Evolutionary conservation across 2,888 invertebrate genomes (phyloP), one percentile per base, ranked within the genome.

Genomic region (Baccha elongata): DNA sequence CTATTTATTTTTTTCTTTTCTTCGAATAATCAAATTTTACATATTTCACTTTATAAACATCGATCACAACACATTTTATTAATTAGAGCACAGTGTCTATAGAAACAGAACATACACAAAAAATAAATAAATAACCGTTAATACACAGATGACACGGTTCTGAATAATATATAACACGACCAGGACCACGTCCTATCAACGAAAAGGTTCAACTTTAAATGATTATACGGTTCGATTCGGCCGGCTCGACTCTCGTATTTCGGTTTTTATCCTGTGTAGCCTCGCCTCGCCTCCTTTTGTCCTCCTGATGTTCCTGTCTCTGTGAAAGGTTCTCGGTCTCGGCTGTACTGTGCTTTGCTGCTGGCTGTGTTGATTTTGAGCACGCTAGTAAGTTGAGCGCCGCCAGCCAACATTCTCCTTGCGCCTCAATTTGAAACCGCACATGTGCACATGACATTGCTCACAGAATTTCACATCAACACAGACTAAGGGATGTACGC

Each of bases 371-470:
- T 53, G 40, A 26, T 60, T 21, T 32, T 23, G 13, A 37, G 53
- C 40, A 37, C 60, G 15, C 29, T 32, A n/a, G n/a, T n/a, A 6
- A 32, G 29, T 17, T 64, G 58, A 80, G 75, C 69, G 62, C 69
- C 69, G 60, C 17, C 64, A 64, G 44, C 37, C 44, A 50, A 75
- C 69, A 69, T 80, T 75, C 42, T 80, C 68, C 68, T 67, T 79
- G 62, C 44, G 62, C 42, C 48, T 69, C 44, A 35, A 53, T 67
- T 76, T 50, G 64, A 65, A 71, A 76, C 71, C 81, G 81, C 76
- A 76, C 81, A 81, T 81, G 81, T 76, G 76, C 81, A 81, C 81
- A n/a, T n/a, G n/a, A n/a, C n/a, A 71, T 32, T 60, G 29, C 29
- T 29, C 29, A 44, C 23, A 23, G 35, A 35, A 21, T 69, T 68